phyloP scores from a whole-genome alignment of 1,140 invertebrate genomes.

The Drosophila suzukii region DNA sequence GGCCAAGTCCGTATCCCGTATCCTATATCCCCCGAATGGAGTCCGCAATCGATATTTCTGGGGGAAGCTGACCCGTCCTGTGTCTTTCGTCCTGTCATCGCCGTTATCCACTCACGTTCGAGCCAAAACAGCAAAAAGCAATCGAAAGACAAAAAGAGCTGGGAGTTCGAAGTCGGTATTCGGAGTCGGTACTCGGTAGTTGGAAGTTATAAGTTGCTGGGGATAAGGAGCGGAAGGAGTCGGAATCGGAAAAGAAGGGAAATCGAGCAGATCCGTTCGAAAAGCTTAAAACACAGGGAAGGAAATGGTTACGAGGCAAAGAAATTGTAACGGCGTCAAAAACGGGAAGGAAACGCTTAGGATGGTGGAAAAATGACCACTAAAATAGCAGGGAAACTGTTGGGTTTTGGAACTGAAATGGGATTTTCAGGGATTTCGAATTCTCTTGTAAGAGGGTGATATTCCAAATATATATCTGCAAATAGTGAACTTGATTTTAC shows the following conservation, averaged over 20 bases:
- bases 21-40: slow-evolving; percentile 32
- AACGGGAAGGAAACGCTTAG: slow-evolving; percentile 15
- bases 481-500: not conserved
- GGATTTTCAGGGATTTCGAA: not conserved
- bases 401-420: slow-evolving; percentile 5
- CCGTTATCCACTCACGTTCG: slow-evolving; percentile 48
- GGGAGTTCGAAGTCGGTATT: slow-evolving; percentile 9
- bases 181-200: not conserved
- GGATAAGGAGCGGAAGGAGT: not conserved
- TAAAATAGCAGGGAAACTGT: slow-evolving; percentile 4
- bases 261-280: slow-evolving; percentile 30
- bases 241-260: not conserved
- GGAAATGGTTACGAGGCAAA: slow-evolving; percentile 20
- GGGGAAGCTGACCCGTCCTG: slow-evolving; percentile 22
- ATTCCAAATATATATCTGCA: too few species aligned
- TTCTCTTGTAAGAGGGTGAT: too few species aligned
- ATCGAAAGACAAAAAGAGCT: slow-evolving; percentile 30
- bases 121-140: slow-evolving; percentile 39
- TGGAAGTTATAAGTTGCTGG: not conserved
- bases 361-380: slow-evolving; percentile 19
- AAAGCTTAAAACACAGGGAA: slow-evolving; percentile 26
- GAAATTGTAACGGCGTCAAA: slow-evolving; percentile 26
- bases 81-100: slow-evolving; percentile 32
- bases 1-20: not conserved
- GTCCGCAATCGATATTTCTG: slow-evolving; percentile 44